These are phyloP conservation scores for Colostygia pectinataria DNA, from an alignment of 2,888 invertebrate genomes.

Conservation along the genomic window DNA sequence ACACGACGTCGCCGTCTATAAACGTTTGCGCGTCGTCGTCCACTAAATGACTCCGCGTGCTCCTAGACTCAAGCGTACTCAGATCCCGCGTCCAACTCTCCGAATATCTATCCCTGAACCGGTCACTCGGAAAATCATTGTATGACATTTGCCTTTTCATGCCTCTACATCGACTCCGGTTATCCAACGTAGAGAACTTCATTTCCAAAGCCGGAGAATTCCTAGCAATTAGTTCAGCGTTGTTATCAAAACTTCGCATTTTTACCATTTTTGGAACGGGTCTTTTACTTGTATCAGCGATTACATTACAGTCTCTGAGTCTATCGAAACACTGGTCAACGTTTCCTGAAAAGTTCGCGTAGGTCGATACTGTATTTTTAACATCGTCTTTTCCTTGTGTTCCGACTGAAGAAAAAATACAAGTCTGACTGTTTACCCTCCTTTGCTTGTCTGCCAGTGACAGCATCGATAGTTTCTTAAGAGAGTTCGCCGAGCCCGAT, in stretches of 20 bases:
- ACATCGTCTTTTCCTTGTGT: slow-evolving; percentile 68
- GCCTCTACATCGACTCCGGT: slow-evolving; percentile 73
- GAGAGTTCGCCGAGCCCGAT: slow-evolving; percentile 70
- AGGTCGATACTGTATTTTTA: slow-evolving; percentile 66
- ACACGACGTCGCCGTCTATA: slow-evolving; percentile 64
- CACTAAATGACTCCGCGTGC: slow-evolving; percentile 60
- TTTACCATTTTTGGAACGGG: slow-evolving; percentile 61
- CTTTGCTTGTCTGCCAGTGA: slow-evolving; percentile 74
- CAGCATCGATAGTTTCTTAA: slow-evolving; percentile 75
- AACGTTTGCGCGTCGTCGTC: slow-evolving; percentile 68
- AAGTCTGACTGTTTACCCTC: slow-evolving; percentile 73
- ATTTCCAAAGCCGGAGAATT: slow-evolving; percentile 62
- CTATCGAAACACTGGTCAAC: slow-evolving; percentile 79
- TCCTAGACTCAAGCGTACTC: slow-evolving; percentile 58
- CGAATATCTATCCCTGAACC: slow-evolving; percentile 63
- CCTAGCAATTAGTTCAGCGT: slow-evolving; percentile 60
- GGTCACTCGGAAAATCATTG: slow-evolving; percentile 76
- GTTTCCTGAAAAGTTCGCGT: slow-evolving; percentile 77
- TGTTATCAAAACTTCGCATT: slow-evolving; percentile 72
- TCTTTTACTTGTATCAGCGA: slow-evolving; percentile 53
- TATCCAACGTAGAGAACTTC: slow-evolving; percentile 77
- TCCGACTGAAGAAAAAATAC: slow-evolving; percentile 67
- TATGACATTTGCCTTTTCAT: slow-evolving; percentile 78
- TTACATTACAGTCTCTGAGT: slow-evolving; percentile 62
- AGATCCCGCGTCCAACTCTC: slow-evolving; percentile 67